Base-by-base conservation (phyloP, 2,888 invertebrate species). In the Mesorhabditis belari region DNA sequence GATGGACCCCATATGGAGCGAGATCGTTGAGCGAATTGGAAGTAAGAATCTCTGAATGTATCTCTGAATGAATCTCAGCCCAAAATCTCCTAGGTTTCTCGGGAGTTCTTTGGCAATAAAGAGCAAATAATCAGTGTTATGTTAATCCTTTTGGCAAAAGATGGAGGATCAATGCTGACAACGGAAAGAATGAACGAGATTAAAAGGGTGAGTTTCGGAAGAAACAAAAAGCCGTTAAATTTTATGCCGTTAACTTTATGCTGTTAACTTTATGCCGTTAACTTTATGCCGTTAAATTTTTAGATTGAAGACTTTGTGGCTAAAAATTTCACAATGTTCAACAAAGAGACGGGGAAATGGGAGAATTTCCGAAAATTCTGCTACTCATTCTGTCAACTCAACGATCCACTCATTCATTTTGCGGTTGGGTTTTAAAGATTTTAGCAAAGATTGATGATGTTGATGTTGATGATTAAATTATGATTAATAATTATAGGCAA, bases 1-100 rank as follows among this genome's bases (percentile, higher is more conserved):
- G 77, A 12, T 77, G 76, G 60, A 76, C 77, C 23, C 77, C 77
- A 3, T 75, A 76, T 51, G 77, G 77, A 29, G 71, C 77, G 2
- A 35, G 70, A 21, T 68, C 71, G 2, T 50, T 67, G 3, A 67
- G 70, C 21, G 73, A 73, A 49, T 65, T 70, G 28, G 66, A 66
- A 28, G 68, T 66, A 3, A 35, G 35, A 6, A n/a, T n/a, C n/a
- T n/a, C n/a, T n/a, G 17, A 57, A n/a, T 5, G 24, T 5, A 5
- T 44, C 50, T 62, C n/a, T 17, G n/a, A n/a, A n/a, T n/a, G n/a
- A 35, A n/a, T 35, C 44, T 35, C 12, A 35, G n/a, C 44, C 44
- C 35, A 9, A 9, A 9, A 35, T 35, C n/a, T 35, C 44, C 44
- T n/a, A 35, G 44, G n/a, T 35, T n/a, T 35, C 44, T n/a, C 44